Base-by-base conservation (phyloP, 2,797 vertebrate genomes). In the Sebastes hubbsi region DNA sequence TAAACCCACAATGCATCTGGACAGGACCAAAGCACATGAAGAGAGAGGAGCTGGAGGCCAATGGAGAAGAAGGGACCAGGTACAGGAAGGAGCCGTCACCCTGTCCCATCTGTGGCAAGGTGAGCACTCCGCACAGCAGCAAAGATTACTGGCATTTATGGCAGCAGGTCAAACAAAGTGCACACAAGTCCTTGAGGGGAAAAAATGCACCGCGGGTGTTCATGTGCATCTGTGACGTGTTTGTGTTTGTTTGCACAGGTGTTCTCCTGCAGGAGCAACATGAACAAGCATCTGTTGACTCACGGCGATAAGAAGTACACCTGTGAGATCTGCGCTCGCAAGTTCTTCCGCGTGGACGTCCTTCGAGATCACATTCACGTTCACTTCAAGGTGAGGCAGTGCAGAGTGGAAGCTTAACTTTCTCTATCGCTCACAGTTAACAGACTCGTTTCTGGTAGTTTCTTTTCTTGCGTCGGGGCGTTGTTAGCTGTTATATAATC, bases 221-320 rank as follows among this genome's bases (percentile, higher is more conserved):
- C 16, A 5, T 25, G 8, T 46, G 20, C 1, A 55, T 24, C 29
- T 18, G 29, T 49, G 32, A 9, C 16, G 4, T 63, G 78, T 75
- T 70, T 22, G 25, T 77, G 8, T 87, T 14, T 84, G 78, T 75
- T 59, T 22, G 25, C 16, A 2, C 90, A 99, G 98, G 96, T 99
- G 38, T 99, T 99, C 95, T 99, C 99, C 59, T 99, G 99, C 91
- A 95, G 98, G 76, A 99, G 99, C 59, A 99, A 99, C 91, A 99
- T 99, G 99, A 99, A 99, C 95, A 99, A 99, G 87, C 99, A 99
- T 78, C 96, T 99, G 90, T 86, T 99, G 88, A 99, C 98, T 27
- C 99, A 99, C 0, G 99, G 99, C 1, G 99, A 99, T 93, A 99
- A 99, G 94, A 99, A 99, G 90, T 99, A 99, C 94, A 99, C 98